Evolutionary conservation across 2,113 vertebrate genomes (phyloP).

Genomic region (Pandion haliaetus): DNA sequence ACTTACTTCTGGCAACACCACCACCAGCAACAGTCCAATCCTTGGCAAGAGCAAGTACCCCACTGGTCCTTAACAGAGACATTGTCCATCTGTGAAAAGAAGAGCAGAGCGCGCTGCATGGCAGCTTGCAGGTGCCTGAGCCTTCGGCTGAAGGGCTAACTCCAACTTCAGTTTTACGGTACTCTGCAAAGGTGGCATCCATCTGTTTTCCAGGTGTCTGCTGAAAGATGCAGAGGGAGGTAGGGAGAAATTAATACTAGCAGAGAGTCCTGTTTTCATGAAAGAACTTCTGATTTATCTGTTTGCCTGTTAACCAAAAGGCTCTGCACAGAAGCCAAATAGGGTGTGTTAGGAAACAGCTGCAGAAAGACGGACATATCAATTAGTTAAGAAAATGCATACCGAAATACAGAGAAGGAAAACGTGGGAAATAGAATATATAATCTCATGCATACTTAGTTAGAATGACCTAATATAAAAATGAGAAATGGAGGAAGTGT

Average conservation of each 20-base stretch:
- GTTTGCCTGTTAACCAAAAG: background rate
- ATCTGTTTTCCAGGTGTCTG: background rate
- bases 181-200: too few relatives aligned
- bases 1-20: background rate
- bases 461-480: background rate
- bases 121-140: background rate
- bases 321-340: background rate
- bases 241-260: background rate
- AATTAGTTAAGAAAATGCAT: background rate
- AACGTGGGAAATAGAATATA: background rate
- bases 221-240: background rate
- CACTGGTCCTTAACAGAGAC: background rate
- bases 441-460: background rate
- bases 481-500: background rate
- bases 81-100: background rate
- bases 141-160: background rate
- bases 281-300: background rate
- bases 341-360: background rate
- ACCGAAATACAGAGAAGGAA: background rate
- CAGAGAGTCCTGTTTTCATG: background rate
- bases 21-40: background rate
- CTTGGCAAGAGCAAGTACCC: background rate
- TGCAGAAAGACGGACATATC: background rate
- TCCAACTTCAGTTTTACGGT: too few relatives aligned
- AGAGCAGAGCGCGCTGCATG: accelerated